Evolutionary conservation across 2,113 vertebrate species (phyloP).

Genomic region (Leptobrachium leishanense): DNA sequence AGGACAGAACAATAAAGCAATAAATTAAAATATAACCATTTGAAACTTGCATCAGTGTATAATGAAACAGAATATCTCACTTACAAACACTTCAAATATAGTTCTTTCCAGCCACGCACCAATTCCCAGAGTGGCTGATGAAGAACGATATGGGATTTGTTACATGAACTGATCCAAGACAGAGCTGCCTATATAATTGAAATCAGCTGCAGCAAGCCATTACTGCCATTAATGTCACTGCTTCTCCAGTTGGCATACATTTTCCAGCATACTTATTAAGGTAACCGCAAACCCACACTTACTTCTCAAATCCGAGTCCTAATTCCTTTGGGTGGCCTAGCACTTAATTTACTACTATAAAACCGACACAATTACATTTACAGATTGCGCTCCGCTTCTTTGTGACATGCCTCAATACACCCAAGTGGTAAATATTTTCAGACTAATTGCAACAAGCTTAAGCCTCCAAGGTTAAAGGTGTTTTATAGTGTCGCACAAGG

Average conservation of each 20-base stretch:
- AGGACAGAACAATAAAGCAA: too few species aligned
- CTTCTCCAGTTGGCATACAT: slow-evolving; percentile 37
- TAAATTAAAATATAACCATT: too few species aligned
- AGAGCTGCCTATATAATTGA: slow-evolving; percentile 46
- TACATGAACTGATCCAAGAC: slow-evolving; percentile 43
- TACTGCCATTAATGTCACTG: slow-evolving; percentile 44
- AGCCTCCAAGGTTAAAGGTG: slow-evolving; percentile 18
- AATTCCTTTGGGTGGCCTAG: slow-evolving; percentile 26
- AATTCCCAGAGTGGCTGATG: slow-evolving; percentile 35
- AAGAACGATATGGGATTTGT: slow-evolving; percentile 44
- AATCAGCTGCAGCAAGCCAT: slow-evolving; percentile 44
- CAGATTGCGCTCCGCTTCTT: slow-evolving; percentile 26
- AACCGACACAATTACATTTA: slow-evolving; percentile 40
- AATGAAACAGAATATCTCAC: too few species aligned
- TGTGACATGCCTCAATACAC: slow-evolving; percentile 17
- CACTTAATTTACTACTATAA: slow-evolving; percentile 47
- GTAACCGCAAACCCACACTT: slow-evolving; percentile 41
- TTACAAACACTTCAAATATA: slow-evolving; percentile 21
- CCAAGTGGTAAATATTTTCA: slow-evolving; percentile 20
- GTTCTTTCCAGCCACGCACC: slow-evolving; percentile 19
- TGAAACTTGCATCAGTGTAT: too few species aligned
- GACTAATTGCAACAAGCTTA: slow-evolving; percentile 30
- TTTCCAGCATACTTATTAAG: slow-evolving; percentile 46
- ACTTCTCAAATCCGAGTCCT: slow-evolving; percentile 18
- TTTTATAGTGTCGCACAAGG: slow-evolving; percentile 29